These are phyloP conservation scores for Piprites chloris DNA, from an alignment of 2,113 vertebrate genomes.

Conservation along the genomic window DNA sequence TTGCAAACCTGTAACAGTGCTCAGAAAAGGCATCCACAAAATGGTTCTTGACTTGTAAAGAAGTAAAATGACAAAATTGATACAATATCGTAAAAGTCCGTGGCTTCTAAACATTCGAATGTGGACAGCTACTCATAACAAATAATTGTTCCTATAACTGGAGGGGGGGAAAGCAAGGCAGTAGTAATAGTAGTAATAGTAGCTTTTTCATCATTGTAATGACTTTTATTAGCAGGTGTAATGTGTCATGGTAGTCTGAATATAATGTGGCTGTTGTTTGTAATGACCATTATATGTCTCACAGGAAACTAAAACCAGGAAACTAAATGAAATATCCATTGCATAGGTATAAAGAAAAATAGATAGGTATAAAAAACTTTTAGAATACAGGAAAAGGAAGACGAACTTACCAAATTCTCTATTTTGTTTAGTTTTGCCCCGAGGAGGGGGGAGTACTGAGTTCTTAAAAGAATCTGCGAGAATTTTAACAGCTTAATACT, in stretches of 20 bases:
- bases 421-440: neutral
- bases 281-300: neutral
- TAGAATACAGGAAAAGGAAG: neutral
- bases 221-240: neutral
- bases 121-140: neutral
- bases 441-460: neutral
- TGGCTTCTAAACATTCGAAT: neutral
- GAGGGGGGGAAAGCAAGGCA: neutral
- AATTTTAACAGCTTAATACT: neutral
- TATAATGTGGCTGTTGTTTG: neutral
- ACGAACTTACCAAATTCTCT: rapidly evolving
- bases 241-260: neutral
- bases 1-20: neutral
- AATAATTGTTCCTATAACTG: neutral
- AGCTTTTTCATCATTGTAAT: neutral
- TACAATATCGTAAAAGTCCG: neutral
- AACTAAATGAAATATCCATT: neutral
- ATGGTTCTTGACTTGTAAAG: neutral
- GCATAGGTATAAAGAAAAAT: neutral
- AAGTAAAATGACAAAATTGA: neutral
- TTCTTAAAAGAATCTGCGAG: neutral
- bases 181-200: neutral
- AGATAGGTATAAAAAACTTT: too few species aligned
- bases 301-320: too few species aligned
- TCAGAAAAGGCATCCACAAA: neutral